Conservation (phyloP, 2,888 invertebrate genomes). For the Lochmaea capreae region DNA sequence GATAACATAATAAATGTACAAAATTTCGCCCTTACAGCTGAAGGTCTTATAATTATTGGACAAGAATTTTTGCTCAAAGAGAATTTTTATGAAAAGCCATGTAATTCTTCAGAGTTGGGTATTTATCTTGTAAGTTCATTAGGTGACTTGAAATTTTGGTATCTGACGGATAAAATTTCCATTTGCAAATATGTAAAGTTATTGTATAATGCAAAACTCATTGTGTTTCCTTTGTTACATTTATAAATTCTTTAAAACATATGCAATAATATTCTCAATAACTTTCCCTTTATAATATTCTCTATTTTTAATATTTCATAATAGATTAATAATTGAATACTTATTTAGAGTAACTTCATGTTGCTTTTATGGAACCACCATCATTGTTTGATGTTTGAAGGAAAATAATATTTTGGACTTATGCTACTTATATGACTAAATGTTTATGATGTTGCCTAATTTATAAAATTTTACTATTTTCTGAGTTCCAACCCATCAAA, state of each 20-base stretch:
- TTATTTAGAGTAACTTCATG: too few species aligned
- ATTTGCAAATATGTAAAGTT: slow-evolving; percentile 25
- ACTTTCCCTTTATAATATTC: too few species aligned
- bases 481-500: not conserved
- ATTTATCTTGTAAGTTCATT: slow-evolving; percentile 22
- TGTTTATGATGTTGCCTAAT: too few species aligned
- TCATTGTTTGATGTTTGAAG: too few species aligned
- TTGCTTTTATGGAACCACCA: too few species aligned
- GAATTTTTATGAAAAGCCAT: slow-evolving; percentile 31
- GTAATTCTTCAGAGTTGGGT: slow-evolving; percentile 28
- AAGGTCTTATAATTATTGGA: slow-evolving; percentile 12
- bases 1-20: slow-evolving; percentile 6
- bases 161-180: slow-evolving; percentile 11
- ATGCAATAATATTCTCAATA: too few species aligned
- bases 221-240: slow-evolving; percentile 1
- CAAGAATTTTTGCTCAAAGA: slow-evolving; percentile 7
- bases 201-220: slow-evolving; percentile 9
- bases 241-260: not conserved
- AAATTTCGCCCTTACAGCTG: slow-evolving; percentile 21
- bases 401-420: too few species aligned
- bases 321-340: too few species aligned
- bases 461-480: too few species aligned
- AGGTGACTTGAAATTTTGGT: slow-evolving; percentile 14
- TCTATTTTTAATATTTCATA: too few species aligned
- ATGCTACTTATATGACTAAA: too few species aligned